A percentile compares a stretch with the other conserved stretches of the same genome.
Conservation (phyloP, 2,113 vertebrate genomes). For the Pao palembangensis region DNA sequence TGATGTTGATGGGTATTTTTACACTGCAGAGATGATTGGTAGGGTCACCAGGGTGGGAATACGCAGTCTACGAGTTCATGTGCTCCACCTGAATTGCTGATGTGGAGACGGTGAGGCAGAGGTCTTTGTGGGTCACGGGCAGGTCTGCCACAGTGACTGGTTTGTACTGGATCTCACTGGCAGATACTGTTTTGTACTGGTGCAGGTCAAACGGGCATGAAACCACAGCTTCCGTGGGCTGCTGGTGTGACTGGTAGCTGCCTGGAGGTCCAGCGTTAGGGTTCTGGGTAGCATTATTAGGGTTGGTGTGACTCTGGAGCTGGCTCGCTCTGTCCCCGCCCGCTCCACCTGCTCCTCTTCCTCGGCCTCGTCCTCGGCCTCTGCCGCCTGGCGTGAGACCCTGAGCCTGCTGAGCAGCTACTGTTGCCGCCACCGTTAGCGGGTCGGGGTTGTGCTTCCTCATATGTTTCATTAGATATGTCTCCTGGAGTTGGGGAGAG, state of each 20-base stretch:
- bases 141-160: constrained; percentile 73
- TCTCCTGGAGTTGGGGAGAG: constrained; percentile 77
- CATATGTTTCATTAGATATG: constrained; percentile 99
- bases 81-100: constrained; percentile 83
- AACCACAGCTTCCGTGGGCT: constrained; percentile 72
- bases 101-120: constrained; percentile 96
- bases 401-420: constrained; percentile 72
- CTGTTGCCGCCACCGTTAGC: constrained; percentile 68
- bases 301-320: constrained; percentile 76
- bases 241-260: constrained; percentile 63
- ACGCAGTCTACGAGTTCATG: constrained; percentile 74
- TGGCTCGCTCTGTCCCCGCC: constrained; percentile 57
- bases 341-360: constrained; percentile 56
- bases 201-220: constrained; percentile 93
- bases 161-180: constrained; percentile 78
- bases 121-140: constrained; percentile 89
- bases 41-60: constrained; percentile 22
- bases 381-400: constrained; percentile 59
- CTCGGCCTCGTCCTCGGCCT: constrained; percentile 73
- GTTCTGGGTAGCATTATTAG: constrained; percentile 64
- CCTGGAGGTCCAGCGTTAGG: constrained; percentile 54
- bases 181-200: constrained; percentile 91
- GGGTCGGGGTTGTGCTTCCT: constrained; percentile 93
- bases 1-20: constrained; percentile 34
- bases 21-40: constrained; percentile 28